Evolutionary conservation across 2,797 vertebrate species (phyloP).

Genomic region (Enteromius paludinosus): DNA sequence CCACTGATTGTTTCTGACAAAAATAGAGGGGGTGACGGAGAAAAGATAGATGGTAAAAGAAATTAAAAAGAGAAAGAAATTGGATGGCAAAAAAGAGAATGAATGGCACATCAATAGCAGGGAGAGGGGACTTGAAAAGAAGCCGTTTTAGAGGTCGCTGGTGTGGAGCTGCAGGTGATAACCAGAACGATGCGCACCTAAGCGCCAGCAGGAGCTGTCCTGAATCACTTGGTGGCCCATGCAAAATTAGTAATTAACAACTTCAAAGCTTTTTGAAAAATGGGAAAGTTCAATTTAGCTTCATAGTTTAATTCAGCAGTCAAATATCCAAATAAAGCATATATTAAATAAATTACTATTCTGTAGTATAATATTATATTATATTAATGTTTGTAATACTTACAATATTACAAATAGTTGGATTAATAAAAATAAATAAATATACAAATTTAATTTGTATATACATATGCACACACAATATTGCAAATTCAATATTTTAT

Average conservation of each 20-base stretch:
- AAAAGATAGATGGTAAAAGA: slow-evolving; percentile 56
- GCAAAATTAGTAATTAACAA: neutral
- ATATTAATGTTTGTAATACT: too few relatives aligned
- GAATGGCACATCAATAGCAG: slow-evolving; percentile 33
- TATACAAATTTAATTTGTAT: too few relatives aligned
- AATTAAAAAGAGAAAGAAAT: slow-evolving; percentile 50
- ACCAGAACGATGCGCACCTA: neutral
- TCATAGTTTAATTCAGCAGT: neutral
- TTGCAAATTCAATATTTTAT: neutral
- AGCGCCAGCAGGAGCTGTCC: neutral
- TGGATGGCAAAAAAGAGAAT: slow-evolving; percentile 32
- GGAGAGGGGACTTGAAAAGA: slow-evolving; percentile 24
- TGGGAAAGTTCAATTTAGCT: neutral
- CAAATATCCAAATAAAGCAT: neutral
- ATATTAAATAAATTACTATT: neutral
- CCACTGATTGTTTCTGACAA: slow-evolving; percentile 79
- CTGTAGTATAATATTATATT: neutral
- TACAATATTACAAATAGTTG: too few relatives aligned
- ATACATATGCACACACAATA: too few relatives aligned
- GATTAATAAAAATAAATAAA: too few relatives aligned
- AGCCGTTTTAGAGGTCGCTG: slow-evolving; percentile 66
- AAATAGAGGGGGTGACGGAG: slow-evolving; percentile 67
- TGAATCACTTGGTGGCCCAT: neutral
- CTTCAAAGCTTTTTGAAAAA: neutral
- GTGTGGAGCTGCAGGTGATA: slow-evolving; percentile 52